These are phyloP conservation scores for Zhuqinia jingwanae DNA, from an alignment of 2,888 invertebrate species.

Conservation along the genomic window DNA sequence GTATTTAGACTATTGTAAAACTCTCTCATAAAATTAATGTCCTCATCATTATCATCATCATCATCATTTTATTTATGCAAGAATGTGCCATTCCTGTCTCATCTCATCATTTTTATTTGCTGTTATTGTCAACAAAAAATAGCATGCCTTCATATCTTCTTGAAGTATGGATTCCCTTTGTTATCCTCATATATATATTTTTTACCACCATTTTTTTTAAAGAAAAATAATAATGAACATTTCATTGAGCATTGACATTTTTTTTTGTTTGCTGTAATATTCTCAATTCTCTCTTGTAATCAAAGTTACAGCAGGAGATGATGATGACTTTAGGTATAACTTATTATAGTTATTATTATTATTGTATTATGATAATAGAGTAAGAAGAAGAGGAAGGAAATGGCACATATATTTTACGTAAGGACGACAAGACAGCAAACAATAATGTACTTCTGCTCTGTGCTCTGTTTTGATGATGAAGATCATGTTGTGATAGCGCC, in stretches of 20 bases:
- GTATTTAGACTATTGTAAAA: neutral
- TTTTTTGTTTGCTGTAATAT: constrained; percentile 28
- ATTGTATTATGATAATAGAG: neutral
- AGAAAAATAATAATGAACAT: too few relatives aligned
- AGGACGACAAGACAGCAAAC: constrained; percentile 23
- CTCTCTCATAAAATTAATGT: constrained; percentile 17
- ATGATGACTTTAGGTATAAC: neutral
- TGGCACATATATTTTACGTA: constrained; percentile 33
- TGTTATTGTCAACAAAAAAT: neutral
- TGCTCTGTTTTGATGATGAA: constrained; percentile 8
- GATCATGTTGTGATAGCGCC: constrained; percentile 16
- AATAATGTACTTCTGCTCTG: neutral
- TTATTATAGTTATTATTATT: neutral
- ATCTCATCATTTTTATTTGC: constrained; percentile 8
- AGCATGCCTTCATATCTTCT: too few relatives aligned
- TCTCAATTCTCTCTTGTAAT: too few relatives aligned
- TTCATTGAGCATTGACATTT: constrained; percentile 13
- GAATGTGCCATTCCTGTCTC: neutral
- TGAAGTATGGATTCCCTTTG: too few relatives aligned
- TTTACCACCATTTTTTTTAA: neutral
- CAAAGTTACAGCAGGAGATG: neutral
- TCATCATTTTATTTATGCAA: neutral
- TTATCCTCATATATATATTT: neutral
- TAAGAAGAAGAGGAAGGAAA: constrained; percentile 36
- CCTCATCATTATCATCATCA: too few relatives aligned